Percentiles rank a stretch among this genome's conserved stretches.
Evolutionary conservation across 2,888 invertebrate genomes (phyloP).

Genomic region (Drosophila tripunctata): DNA sequence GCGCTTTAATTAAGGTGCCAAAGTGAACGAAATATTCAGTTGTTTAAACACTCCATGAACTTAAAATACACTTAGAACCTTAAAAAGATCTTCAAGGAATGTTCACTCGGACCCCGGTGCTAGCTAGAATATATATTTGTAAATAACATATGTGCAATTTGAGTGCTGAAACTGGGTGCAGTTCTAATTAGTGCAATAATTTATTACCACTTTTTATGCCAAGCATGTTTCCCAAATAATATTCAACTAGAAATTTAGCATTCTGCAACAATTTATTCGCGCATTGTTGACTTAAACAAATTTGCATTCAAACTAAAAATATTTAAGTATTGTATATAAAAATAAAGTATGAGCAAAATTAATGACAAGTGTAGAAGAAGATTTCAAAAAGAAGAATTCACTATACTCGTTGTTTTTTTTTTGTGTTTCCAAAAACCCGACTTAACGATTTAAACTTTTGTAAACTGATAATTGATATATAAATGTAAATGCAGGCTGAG

Average conservation of each 20-base stretch:
- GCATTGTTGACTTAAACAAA: slow-evolving; percentile 63
- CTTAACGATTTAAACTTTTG: slow-evolving; percentile 35
- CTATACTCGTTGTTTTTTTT: slow-evolving; percentile 36
- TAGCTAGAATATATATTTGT: slow-evolving; percentile 51
- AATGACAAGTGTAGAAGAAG: slow-evolving; percentile 49
- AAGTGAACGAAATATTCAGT: slow-evolving; percentile 38
- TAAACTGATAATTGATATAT: slow-evolving; percentile 48
- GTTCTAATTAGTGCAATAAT: slow-evolving; percentile 60
- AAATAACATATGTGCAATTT: slow-evolving; percentile 54
- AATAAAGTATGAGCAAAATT: slow-evolving; percentile 69
- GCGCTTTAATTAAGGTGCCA: slow-evolving; percentile 62
- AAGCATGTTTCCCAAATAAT: slow-evolving; percentile 39
- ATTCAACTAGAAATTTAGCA: slow-evolving; percentile 29
- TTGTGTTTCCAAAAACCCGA: slow-evolving; percentile 60
- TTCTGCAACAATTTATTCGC: slow-evolving; percentile 73
- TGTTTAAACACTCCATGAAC: too few relatives aligned
- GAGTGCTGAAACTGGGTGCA: slow-evolving; percentile 73
- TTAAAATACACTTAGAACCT: too few relatives aligned
- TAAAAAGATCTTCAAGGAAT: slow-evolving; percentile 32
- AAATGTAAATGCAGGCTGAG: slow-evolving; percentile 64
- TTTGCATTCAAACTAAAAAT: slow-evolving; percentile 70
- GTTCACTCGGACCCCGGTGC: slow-evolving; percentile 44
- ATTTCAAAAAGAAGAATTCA: slow-evolving; percentile 60
- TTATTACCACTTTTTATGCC: slow-evolving; percentile 24
- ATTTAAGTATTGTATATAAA: slow-evolving; percentile 47